A percentile compares a stretch with the other conserved stretches of the same genome.
phyloP scores from a whole-genome alignment of 2,888 invertebrate genomes.

The Andrena marginata region DNA sequence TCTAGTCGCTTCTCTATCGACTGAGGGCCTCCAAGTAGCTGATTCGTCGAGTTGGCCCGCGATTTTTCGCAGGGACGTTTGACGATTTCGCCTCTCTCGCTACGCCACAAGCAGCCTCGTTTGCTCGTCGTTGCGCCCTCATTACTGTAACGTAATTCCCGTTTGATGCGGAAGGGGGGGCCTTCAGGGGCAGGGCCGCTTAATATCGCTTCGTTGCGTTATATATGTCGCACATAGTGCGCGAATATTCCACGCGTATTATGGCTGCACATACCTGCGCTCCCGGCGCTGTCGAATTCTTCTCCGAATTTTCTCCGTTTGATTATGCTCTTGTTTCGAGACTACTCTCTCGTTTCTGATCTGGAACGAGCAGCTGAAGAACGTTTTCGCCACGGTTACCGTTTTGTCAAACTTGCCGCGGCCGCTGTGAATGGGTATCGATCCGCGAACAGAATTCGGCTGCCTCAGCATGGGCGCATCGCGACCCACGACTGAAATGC shows the following conservation, averaged over 20 bases:
- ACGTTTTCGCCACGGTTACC: no score
- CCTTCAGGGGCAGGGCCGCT: slow-evolving; percentile 48
- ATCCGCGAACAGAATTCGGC: slow-evolving; percentile 25
- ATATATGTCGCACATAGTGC: slow-evolving; percentile 47
- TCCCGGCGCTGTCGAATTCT: slow-evolving; percentile 30
- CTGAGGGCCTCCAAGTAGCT: not conserved
- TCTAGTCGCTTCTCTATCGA: not conserved
- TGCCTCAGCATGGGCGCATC: slow-evolving; percentile 14
- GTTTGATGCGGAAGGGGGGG: slow-evolving; percentile 66
- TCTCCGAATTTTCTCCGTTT: not conserved
- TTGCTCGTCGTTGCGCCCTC: slow-evolving; percentile 69
- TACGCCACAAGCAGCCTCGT: slow-evolving; percentile 58
- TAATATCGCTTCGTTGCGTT: slow-evolving; percentile 60
- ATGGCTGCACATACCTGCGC: slow-evolving; percentile 61
- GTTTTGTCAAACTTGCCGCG: not conserved
- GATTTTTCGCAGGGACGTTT: slow-evolving; percentile 60
- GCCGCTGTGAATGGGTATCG: slow-evolving; percentile 2
- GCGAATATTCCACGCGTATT: slow-evolving; percentile 67
- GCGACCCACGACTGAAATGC: slow-evolving; percentile 22
- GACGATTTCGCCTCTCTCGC: slow-evolving; percentile 24
- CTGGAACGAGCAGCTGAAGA: no score
- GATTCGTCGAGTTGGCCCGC: slow-evolving; percentile 14
- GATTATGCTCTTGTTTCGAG: not conserved
- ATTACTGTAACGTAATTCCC: slow-evolving; percentile 66
- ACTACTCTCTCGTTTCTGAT: not conserved